Evolutionary conservation across 1,140 invertebrate species (phyloP), one percentile per base, ranked within the genome.

Genomic region (Diorhabda carinulata): DNA sequence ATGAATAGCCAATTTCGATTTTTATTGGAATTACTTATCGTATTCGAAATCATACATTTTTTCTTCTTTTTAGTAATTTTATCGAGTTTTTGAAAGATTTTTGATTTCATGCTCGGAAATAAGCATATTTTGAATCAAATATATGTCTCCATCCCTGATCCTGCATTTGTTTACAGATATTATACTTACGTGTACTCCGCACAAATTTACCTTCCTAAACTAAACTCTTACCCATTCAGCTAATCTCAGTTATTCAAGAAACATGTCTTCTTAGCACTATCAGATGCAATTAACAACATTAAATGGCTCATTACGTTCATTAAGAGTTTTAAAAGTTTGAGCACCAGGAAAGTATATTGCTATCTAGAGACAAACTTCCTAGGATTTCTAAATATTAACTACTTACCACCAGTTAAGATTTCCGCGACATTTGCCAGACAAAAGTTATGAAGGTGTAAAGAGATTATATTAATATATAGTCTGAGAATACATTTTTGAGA

Each of bases 171-270:
- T 67, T 60, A 56, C 10, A 52, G 65, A 57, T 59, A 10, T 67
- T 67, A 67, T 67, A 56, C 65, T 57, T 57, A 52, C 47, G 44
- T 57, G 65, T 60, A 44, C 60, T 67, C 65, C 57, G 65, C 65
- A 67, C 65, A 47, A 57, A 65, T 65, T 65, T 65, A 65, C 25
- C 44, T 57, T 57, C 65, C 57, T 43, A 43, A 59, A 67, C 65
- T 67, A 67, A 67, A 67, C 57, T 67, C 65, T 67, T 45, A 67
- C 57, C 65, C 65, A 44, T 67, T 60, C 52, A 10, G 57, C 57
- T 67, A 67, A 67, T 67, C 57, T 59, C 43, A 45, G 57, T 52
- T 52, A 67, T 67, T 57, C 44, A 67, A 67, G 57, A 45, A 67
- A 67, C 58, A 67, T 67, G 58, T 67, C 65, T 67, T 59, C n/a